Evolutionary conservation across 1,140 invertebrate genomes (phyloP).

Genomic region (Nephotettix cincticeps): DNA sequence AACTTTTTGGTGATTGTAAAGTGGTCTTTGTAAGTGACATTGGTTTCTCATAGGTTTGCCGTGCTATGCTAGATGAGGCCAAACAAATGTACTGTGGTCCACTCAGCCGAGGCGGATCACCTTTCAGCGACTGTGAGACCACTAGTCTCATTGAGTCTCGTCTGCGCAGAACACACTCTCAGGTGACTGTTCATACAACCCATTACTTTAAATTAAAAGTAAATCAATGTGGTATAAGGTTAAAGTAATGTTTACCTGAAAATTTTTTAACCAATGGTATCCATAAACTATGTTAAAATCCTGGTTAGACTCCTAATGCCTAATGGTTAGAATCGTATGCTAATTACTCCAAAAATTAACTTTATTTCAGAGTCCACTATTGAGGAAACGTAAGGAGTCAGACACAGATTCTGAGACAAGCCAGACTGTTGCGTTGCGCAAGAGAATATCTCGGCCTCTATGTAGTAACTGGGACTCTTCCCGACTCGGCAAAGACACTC

Average conservation of each 20-base stretch:
- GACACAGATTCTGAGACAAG: slow-evolving; percentile 59
- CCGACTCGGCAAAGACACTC: slow-evolving; percentile 63
- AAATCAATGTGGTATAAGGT: no score
- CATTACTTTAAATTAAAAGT: no score
- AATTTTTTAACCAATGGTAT: no score
- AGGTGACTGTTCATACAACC: background rate
- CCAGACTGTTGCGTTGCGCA: slow-evolving; percentile 46
- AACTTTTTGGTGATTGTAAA: no score
- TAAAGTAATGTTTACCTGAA: no score
- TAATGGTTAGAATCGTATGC: no score
- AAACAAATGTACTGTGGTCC: slow-evolving; percentile 62
- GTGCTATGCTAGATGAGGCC: slow-evolving; percentile 76
- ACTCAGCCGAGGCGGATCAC: slow-evolving; percentile 48
- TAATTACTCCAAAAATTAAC: no score
- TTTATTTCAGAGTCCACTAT: slow-evolving; percentile 54
- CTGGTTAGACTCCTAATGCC: no score
- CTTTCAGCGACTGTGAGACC: slow-evolving; percentile 51
- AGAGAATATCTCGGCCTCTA: slow-evolving; percentile 42
- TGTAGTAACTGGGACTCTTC: slow-evolving; percentile 70
- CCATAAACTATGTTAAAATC: no score
- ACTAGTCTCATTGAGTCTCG: slow-evolving; percentile 23
- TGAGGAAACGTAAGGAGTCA: slow-evolving; percentile 60
- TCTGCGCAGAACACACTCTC: slow-evolving; percentile 10
- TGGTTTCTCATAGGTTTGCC: slow-evolving; percentile 54
- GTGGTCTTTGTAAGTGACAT: no score